phyloP scores from a whole-genome alignment of 2,888 invertebrate species.

The Lycia hirtaria region DNA sequence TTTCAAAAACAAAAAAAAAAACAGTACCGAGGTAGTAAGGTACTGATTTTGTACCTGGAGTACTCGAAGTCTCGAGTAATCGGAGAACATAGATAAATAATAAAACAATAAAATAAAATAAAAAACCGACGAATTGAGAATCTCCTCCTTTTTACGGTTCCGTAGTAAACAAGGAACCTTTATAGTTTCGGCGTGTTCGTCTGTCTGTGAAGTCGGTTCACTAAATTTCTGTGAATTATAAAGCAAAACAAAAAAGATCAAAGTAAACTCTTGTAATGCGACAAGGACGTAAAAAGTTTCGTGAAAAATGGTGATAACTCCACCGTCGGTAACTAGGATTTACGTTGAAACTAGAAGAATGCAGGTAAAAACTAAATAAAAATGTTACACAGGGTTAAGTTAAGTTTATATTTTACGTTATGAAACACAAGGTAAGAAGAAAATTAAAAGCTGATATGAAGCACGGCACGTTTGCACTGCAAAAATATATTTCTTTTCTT shows the following conservation, averaged over 20 bases:
- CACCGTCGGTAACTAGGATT: slow-evolving; percentile 7
- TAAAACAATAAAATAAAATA: too few relatives aligned
- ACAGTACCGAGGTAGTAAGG: too few relatives aligned
- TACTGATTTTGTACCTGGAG: too few relatives aligned
- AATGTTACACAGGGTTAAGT: slow-evolving; percentile 1
- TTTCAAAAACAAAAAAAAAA: too few relatives aligned
- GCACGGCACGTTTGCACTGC: not conserved
- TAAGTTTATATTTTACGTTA: not conserved
- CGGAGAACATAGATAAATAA: too few relatives aligned
- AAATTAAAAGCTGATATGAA: not conserved
- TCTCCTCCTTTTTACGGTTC: too few relatives aligned
- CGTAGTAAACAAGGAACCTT: too few relatives aligned
- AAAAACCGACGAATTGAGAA: too few relatives aligned
- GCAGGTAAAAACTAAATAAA: slow-evolving; percentile 9
- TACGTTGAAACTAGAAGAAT: slow-evolving; percentile 3
- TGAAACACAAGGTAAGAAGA: not conserved
- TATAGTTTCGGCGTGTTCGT: too few relatives aligned
- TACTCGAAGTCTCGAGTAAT: too few relatives aligned
- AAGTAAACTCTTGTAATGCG: not conserved
- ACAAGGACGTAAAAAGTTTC: slow-evolving; percentile 3
- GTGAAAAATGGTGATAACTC: slow-evolving; percentile 15
- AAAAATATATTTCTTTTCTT: not conserved
- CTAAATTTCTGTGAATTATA: too few relatives aligned
- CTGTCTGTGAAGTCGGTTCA: too few relatives aligned
- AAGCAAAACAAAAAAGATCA: slow-evolving; percentile 1